These are phyloP conservation scores for Euproctis similis DNA, from an alignment of 2,888 invertebrate species.

Conservation along the genomic window DNA sequence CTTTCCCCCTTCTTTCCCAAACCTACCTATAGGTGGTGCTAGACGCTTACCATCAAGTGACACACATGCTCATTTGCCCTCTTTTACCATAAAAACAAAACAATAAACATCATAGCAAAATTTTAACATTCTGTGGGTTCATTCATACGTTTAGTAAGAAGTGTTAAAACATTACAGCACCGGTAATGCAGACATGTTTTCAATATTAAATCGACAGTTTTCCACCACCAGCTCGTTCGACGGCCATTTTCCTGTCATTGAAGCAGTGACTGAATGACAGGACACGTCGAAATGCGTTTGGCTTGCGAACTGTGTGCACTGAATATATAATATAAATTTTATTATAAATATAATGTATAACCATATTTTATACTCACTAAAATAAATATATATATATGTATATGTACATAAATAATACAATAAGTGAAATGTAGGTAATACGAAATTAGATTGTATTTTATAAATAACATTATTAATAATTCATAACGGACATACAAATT, in stretches of 20 bases:
- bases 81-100: too few relatives aligned
- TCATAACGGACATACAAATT: too few relatives aligned
- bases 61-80: too few relatives aligned
- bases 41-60: too few relatives aligned
- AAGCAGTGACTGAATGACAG: conserved; percentile 44
- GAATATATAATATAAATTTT: conserved; percentile 44
- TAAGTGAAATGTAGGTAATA: conserved; percentile 7
- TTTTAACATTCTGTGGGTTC: too few relatives aligned
- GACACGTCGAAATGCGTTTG: conserved; percentile 47
- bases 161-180: conserved; percentile 19
- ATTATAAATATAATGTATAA: conserved; percentile 29
- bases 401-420: conserved; percentile 17
- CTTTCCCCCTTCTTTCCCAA: too few relatives aligned
- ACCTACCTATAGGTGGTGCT: too few relatives aligned
- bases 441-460: conserved; percentile 6
- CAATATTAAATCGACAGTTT: conserved; percentile 54
- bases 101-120: too few relatives aligned
- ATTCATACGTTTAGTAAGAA: conserved; percentile 22
- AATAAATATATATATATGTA: conserved; percentile 28
- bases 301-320: conserved; percentile 35
- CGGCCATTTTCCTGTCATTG: conserved; percentile 57
- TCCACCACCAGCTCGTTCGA: conserved; percentile 45
- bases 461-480: conserved; percentile 4
- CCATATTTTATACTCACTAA: conserved; percentile 33
- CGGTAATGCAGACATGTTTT: conserved; percentile 32